phyloP scores from a whole-genome alignment of 2,888 invertebrate species.

The Molorchus minor region DNA sequence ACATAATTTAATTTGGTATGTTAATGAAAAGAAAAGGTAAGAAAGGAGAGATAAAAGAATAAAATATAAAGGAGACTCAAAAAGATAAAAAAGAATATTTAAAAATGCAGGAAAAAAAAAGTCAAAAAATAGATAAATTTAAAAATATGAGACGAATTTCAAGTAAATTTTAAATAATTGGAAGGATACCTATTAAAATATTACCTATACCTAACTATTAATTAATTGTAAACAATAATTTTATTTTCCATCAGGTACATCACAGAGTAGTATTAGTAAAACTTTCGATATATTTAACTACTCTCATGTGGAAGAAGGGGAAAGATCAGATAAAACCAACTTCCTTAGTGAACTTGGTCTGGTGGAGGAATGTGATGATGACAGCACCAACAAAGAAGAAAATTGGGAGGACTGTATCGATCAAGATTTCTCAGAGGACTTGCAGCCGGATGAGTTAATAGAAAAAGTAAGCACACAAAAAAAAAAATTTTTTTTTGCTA shows the following conservation, averaged over 20 bases:
- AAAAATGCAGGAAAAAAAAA: no score
- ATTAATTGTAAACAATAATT: no score
- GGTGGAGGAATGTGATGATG: conserved; percentile 56
- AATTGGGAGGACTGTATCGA: conserved; percentile 54
- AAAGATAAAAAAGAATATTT: no score
- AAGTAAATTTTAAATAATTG: no score
- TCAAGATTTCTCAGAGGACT: conserved; percentile 42
- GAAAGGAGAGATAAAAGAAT: no score
- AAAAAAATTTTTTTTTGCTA: neutral
- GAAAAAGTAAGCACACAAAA: conserved; percentile 32
- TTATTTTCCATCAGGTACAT: conserved; percentile 51
- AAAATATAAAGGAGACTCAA: no score
- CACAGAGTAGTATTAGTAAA: conserved; percentile 50
- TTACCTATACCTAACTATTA: conserved; percentile 12
- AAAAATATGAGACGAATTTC: no score
- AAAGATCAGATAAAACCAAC: conserved; percentile 52
- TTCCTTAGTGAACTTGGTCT: conserved; percentile 58
- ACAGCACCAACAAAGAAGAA: conserved; percentile 49
- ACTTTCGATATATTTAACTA: conserved; percentile 41
- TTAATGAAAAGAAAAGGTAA: no score
- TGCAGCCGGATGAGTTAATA: conserved; percentile 19
- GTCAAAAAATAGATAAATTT: no score
- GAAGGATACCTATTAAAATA: no score
- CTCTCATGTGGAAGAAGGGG: conserved; percentile 38
- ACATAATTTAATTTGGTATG: no score